Evolutionary conservation across 2,797 vertebrate species (phyloP).

Genomic region (Chelon labrosus): DNA sequence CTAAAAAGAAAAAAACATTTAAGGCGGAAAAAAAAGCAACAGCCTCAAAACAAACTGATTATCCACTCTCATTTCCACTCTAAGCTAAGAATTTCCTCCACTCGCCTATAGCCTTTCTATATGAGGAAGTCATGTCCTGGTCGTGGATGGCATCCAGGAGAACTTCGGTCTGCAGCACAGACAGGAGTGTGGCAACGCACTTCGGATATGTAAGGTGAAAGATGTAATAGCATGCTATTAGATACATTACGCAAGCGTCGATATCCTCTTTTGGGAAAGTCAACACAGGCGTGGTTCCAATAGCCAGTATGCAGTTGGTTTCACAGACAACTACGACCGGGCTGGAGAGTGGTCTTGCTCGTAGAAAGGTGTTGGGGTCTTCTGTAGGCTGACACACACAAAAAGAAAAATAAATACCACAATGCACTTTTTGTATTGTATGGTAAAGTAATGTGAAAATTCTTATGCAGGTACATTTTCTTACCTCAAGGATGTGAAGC

Average conservation of each 20-base stretch:
- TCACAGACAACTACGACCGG: background rate
- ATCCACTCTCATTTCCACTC: too few species aligned
- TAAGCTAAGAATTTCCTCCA: too few species aligned
- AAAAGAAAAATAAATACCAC: background rate
- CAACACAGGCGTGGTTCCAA: too few species aligned
- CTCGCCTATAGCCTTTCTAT: too few species aligned
- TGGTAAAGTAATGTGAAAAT: background rate
- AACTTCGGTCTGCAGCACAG: background rate
- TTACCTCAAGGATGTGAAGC: too few species aligned
- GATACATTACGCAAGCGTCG: background rate
- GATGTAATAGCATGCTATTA: background rate
- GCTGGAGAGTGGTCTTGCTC: background rate
- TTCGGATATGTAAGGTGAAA: constrained; percentile 1
- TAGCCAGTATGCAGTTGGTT: background rate
- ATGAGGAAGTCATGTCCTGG: background rate
- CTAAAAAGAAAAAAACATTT: too few species aligned
- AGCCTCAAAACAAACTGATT: too few species aligned
- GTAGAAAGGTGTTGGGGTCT: background rate
- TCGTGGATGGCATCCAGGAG: too few species aligned
- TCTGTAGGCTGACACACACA: background rate
- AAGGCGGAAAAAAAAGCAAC: too few species aligned
- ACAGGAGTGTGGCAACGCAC: background rate
- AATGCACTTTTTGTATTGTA: background rate
- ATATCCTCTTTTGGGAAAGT: too few species aligned
- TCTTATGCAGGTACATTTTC: background rate